A percentile compares a stretch with the other conserved stretches of the same genome.
Conservation (phyloP, 2,797 vertebrate genomes). For the Hozukius guyotensis region DNA sequence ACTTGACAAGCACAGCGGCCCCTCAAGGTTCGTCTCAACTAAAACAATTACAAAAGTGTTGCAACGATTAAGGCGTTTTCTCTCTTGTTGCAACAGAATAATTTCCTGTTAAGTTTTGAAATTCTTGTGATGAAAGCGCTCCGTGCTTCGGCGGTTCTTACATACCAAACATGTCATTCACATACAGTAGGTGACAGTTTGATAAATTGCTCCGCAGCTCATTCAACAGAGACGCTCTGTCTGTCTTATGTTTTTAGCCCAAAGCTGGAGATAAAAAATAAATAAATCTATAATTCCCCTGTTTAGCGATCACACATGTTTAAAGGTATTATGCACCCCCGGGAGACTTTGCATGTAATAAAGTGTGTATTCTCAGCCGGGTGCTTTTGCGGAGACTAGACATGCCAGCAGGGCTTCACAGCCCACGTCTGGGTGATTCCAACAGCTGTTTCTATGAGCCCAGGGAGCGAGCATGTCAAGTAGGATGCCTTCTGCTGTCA, state of each 20-base stretch:
- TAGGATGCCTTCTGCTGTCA: slow-evolving; percentile 80
- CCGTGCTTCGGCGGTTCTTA: slow-evolving; percentile 11
- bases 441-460: slow-evolving; percentile 79
- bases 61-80: slow-evolving; percentile 11
- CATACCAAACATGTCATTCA: slow-evolving; percentile 21
- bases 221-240: slow-evolving; percentile 26
- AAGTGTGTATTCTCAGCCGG: slow-evolving; percentile 76
- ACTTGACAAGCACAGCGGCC: slow-evolving; percentile 36
- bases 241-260: slow-evolving; percentile 28
- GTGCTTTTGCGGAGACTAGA: slow-evolving; percentile 67
- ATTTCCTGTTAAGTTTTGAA: not conserved
- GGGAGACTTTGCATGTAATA: slow-evolving; percentile 74
- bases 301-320: slow-evolving; percentile 71
- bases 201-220: slow-evolving; percentile 58
- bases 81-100: not conserved
- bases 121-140: not conserved
- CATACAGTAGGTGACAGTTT: slow-evolving; percentile 35
- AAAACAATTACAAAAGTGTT: slow-evolving; percentile 51
- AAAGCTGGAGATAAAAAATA: slow-evolving; percentile 56
- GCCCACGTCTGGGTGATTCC: slow-evolving; percentile 72
- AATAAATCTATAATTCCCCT: slow-evolving; percentile 58
- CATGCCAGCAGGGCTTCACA: slow-evolving; percentile 67
- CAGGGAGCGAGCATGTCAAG: slow-evolving; percentile 72
- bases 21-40: slow-evolving; percentile 43
- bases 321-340: slow-evolving; percentile 71